A percentile compares a stretch with the other conserved stretches of the same genome.
phyloP scores from a whole-genome alignment of 2,888 invertebrate species.

The Stenolophus ochropezus region DNA sequence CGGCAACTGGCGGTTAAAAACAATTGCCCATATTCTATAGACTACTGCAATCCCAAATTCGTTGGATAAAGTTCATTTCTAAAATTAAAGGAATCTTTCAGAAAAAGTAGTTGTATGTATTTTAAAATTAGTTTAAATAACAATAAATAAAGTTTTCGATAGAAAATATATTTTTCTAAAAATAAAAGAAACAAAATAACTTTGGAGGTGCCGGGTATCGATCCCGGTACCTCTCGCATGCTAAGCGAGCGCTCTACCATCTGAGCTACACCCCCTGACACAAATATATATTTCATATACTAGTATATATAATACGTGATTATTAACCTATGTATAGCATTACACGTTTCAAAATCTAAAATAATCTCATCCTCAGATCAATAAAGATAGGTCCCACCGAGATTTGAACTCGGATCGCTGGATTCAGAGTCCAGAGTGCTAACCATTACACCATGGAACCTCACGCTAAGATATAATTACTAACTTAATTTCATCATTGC shows the following conservation, averaged over 20 bases:
- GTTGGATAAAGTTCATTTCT: background rate
- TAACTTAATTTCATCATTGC: background rate
- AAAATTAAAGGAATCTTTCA: too few species aligned
- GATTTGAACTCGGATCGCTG: slow-evolving; percentile 79
- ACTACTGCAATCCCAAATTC: background rate
- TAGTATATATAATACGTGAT: background rate
- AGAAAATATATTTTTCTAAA: background rate
- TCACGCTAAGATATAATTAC: background rate
- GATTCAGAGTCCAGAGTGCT: slow-evolving; percentile 81
- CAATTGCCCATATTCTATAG: background rate
- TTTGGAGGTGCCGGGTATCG: slow-evolving; percentile 73
- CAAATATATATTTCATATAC: background rate
- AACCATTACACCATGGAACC: slow-evolving; percentile 80
- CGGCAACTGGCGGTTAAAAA: background rate
- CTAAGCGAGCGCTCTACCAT: slow-evolving; percentile 77
- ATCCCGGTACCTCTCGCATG: slow-evolving; percentile 78
- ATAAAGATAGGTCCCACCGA: slow-evolving; percentile 75
- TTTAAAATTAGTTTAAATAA: too few species aligned
- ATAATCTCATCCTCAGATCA: background rate
- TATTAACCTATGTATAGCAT: background rate
- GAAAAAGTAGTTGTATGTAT: too few species aligned
- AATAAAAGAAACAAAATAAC: background rate
- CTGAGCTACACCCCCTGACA: slow-evolving; percentile 73
- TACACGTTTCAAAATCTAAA: background rate
- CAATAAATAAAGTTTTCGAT: too few species aligned